Conservation (phyloP, 2,797 vertebrate genomes). For the Intellagama lesueurii region DNA sequence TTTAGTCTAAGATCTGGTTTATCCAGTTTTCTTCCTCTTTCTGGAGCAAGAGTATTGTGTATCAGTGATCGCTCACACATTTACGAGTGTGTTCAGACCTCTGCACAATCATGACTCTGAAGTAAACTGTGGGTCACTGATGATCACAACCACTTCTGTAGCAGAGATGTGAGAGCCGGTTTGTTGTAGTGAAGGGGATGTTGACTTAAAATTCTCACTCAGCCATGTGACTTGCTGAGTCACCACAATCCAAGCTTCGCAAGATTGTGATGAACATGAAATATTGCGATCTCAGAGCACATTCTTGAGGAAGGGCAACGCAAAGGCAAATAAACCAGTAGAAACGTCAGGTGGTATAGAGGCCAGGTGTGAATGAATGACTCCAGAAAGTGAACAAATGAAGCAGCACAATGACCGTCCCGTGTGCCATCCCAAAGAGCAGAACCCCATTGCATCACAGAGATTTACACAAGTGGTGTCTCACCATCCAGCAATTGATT, state of each 20-base stretch:
- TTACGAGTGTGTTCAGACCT: too few relatives aligned
- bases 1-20: too few relatives aligned
- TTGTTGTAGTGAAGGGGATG: background rate
- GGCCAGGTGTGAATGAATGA: background rate
- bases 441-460: too few relatives aligned
- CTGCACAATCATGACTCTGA: too few relatives aligned
- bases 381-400: background rate
- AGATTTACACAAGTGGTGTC: too few relatives aligned
- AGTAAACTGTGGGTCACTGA: background rate
- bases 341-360: background rate
- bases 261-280: background rate
- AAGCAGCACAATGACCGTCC: background rate
- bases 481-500: too few relatives aligned
- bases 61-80: too few relatives aligned
- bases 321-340: background rate
- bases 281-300: background rate
- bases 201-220: background rate
- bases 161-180: background rate
- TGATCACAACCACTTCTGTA: too few relatives aligned
- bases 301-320: background rate
- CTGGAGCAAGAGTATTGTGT: too few relatives aligned
- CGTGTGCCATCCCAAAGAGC: background rate
- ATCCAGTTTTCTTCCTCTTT: too few relatives aligned
- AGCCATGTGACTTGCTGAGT: background rate
- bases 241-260: background rate